Evolutionary conservation across 2,888 invertebrate species (phyloP), one percentile per base, ranked within the genome.

Genomic region (Piscicola geometra): DNA sequence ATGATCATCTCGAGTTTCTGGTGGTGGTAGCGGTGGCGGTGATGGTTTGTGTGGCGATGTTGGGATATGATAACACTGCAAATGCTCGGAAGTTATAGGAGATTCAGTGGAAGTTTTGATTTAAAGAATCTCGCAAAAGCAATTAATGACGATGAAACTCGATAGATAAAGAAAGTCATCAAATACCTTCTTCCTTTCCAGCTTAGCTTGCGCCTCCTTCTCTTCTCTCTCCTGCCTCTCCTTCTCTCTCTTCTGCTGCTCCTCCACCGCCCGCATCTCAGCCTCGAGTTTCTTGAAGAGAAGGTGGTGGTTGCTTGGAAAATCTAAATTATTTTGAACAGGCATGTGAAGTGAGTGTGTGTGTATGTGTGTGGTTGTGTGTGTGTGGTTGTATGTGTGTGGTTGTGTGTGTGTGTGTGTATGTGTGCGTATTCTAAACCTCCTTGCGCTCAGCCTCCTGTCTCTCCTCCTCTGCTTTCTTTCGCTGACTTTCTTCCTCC

Each of bases 181-280:
- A 52, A 28, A 60, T 78, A 84, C 86, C 84, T 93, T 94, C 82
- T 93, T 91, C 82, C 95, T 88, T 77, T 91, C 92, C 82, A 92
- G 90, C 76, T 95, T 88, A 84, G 95, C 95, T 83, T 91, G 91
- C 86, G 95, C 95, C 85, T 95, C 95, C 80, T 90, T 90, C 83
- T 90, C 90, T 78, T 91, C 88, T 77, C 91, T 89, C 85, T 93
- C 93, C 74, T 91, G 91, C 85, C 92, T 91, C 86, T 93, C 94
- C 79, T 90, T 88, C 82, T 92, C 90, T 85, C 90, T 88, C 81
- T 90, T 82, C 75, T 86, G 86, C 28, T 85, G 85, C 76, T 86
- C 85, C 72, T 84, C 84, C 68, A 83, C 83, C 9, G 85, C 84
- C 80, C 84, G 85, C 77, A 77, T 80, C 70, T 94, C 94, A 0